Evolutionary conservation across 2,888 invertebrate genomes (phyloP), one percentile per base, ranked within the genome.

Genomic region (Encarsia formosa): DNA sequence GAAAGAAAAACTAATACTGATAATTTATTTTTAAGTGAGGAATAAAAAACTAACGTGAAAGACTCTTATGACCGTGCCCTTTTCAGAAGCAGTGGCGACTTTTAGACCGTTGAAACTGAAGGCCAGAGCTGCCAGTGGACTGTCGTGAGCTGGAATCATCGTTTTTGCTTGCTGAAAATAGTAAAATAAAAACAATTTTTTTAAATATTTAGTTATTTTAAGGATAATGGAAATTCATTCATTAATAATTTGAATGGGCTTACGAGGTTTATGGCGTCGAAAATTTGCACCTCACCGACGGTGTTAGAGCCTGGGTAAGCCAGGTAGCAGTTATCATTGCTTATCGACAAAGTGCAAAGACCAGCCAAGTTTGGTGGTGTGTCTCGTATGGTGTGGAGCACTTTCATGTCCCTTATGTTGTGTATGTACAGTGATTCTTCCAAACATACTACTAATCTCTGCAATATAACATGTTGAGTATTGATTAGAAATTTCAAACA

Each of bases 401-500:
- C 91, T 78, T 93, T 94, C 96, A 97, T 96, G 75, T 97, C 95
- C 65, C 90, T 86, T 68, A 99, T 96, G 78, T 96, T 97, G 81
- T 99, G 98, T 73, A 99, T 95, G 77, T 96, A 96, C 62, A 99
- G 81, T 64, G 92, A 92, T 75, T 98, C 98, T 77, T 98, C 97
- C 67, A 99, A 79, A 75, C 97, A 97, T 62, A 99, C 98, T 61
- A 99, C 88, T 74, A 99, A 80, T 69, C 98, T 83, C 90, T 91
- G 79, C n/a, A n/a, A n/a, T n/a, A n/a, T n/a, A n/a, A n/a, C n/a
- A n/a, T n/a, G n/a, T n/a, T n/a, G n/a, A n/a, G n/a, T n/a, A n/a
- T n/a, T n/a, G n/a, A n/a, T n/a, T n/a, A n/a, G n/a, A n/a, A n/a
- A n/a, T n/a, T n/a, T n/a, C n/a, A n/a, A n/a, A n/a, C n/a, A n/a